Evolutionary conservation across 2,888 invertebrate genomes (phyloP), one percentile per base, ranked within the genome.

Genomic region (Junonia oenone): DNA sequence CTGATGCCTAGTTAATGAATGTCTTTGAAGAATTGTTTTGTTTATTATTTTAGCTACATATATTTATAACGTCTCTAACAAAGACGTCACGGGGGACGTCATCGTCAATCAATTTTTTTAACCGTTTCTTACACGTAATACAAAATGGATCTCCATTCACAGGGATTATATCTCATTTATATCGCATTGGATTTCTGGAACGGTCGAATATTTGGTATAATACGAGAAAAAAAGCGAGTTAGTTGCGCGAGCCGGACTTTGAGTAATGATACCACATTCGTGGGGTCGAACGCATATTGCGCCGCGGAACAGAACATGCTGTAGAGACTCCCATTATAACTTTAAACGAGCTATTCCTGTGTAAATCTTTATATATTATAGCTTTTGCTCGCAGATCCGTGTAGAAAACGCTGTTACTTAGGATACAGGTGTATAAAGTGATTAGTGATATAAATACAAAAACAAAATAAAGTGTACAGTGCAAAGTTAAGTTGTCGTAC

Each of bases 231-330:
- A 83, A 82, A 76, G 70, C 75, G 69, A 72, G 72, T 75, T 71
- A 68, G 69, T 74, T 66, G 72, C 67, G 63, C 63, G 52, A 66
- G 65, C 69, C 67, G 76, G 81, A 81, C 83, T 83, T 83, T 86
- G 84, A 86, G 81, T 86, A 85, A 85, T 86, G 85, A 77, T 73
- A 68, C 59, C 74, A 81, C 80, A 84, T 81, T 84, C 74, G 80
- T 73, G 73, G 72, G 78, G 77, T 73, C 75, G 74, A 72, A 82
- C 82, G 82, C 84, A 84, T 84, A 81, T 83, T 84, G 83, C 75
- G 78, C 69, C 68, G 60, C 61, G 56, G 71, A 63, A 64, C 50
- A 47, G n/a, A 4, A 38, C 54, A 67, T 67, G 29, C 59, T 40
- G 13, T 73, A 47, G 75, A 76, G 73, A 31, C 3, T 51, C 8